phyloP scores from a whole-genome alignment of 2,888 invertebrate species.

The Syritta pipiens region DNA sequence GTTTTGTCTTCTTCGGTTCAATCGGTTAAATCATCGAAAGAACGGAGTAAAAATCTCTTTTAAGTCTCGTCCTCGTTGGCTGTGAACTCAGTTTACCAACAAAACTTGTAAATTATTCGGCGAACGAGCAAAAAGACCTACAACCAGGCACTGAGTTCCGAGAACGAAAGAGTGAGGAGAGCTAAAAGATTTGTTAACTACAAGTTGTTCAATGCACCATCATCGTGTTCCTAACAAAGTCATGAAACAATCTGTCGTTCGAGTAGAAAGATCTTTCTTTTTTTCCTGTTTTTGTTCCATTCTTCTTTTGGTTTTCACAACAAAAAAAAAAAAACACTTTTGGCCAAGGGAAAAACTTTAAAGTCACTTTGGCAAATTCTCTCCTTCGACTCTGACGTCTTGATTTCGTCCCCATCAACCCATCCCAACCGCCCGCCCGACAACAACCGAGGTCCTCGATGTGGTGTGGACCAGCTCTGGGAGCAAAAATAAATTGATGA shows the following conservation, averaged over 20 bases:
- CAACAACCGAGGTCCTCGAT: not conserved
- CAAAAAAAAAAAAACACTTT: not conserved
- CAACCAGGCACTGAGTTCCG: too few species aligned
- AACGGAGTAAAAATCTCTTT: too few species aligned
- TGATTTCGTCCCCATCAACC: slow-evolving; percentile 22
- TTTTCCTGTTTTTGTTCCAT: slow-evolving; percentile 20
- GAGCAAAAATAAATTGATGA: slow-evolving; percentile 61
- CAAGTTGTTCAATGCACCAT: slow-evolving; percentile 46
- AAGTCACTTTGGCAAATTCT: slow-evolving; percentile 54
- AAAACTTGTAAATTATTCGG: too few species aligned
- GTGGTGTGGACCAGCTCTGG: not conserved
- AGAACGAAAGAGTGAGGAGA: not conserved
- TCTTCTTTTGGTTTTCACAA: not conserved
- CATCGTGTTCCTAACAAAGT: slow-evolving; percentile 39
- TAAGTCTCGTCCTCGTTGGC: too few species aligned
- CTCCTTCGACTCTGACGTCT: slow-evolving; percentile 22
- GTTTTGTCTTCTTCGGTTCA: too few species aligned
- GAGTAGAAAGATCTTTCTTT: slow-evolving; percentile 2
- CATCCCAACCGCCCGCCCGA: too few species aligned
- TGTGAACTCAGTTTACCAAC: too few species aligned
- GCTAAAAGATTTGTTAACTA: slow-evolving; percentile 46
- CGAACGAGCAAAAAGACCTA: too few species aligned
- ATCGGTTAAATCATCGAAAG: too few species aligned
- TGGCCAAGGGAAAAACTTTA: slow-evolving; percentile 26
- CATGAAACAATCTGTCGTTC: slow-evolving; percentile 50